Evolutionary conservation across 2,888 invertebrate genomes (phyloP), one percentile per base, ranked within the genome.

Genomic region (Mesochorus sp.): DNA sequence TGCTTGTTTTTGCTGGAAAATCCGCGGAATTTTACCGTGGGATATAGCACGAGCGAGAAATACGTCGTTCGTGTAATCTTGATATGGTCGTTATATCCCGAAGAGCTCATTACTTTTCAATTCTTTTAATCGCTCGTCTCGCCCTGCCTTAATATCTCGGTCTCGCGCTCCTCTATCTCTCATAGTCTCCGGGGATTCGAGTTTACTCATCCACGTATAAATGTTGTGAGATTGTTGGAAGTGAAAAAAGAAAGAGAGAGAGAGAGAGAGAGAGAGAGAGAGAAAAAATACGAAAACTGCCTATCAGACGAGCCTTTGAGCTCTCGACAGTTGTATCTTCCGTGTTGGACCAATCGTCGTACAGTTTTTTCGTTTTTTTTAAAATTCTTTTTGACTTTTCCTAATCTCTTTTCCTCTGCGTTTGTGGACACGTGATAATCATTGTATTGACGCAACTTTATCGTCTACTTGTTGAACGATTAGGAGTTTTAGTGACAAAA

Each of bases 81-180:
- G 37, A 37, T 24, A 14, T 37, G n/a, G 28, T 17, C 12, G 51
- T 21, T 37, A 39, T 14, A 51, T 51, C 37, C 64, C n/a, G n/a
- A n/a, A n/a, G n/a, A 47, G 34, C 17, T 47, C 19, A 66, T 66
- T 24, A 66, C 26, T 59, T 26, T 39, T 59, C 49, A 51, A 17
- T 37, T 24, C n/a, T n/a, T 55, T 66, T 49, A 51, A 49, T 66
- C 64, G 24, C 37, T 4, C 37, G 31, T 31, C 62, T 34, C 19
- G 5, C 3, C 61, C 24, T 39, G 44, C 21, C 53, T 49, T 24
- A n/a, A 6, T 10, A 19, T 47, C n/a, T n/a, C n/a, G n/a, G n/a
- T n/a, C n/a, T n/a, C n/a, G n/a, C n/a, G n/a, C n/a, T n/a, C n/a
- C n/a, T n/a, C n/a, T n/a, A n/a, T n/a, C n/a, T n/a, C n/a, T n/a